Base-by-base conservation (phyloP, 2,113 vertebrate genomes). In the Nestor notabilis region DNA sequence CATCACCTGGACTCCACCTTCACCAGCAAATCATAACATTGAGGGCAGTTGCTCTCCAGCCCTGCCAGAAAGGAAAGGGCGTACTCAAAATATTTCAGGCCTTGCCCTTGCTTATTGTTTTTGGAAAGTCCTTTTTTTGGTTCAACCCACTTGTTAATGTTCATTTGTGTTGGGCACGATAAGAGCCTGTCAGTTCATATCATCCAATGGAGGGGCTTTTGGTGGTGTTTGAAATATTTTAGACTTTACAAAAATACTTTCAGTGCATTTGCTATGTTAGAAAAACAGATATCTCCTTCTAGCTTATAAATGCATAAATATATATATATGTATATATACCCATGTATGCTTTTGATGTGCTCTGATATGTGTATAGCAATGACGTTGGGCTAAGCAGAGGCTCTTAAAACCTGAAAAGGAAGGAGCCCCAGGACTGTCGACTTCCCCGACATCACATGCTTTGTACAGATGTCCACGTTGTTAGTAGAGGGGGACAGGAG, bases 41-140 rank as follows among this genome's bases (percentile, higher is more conserved):
- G 80, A 89, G 86, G 60, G 87, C 94, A 92, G 91, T 29, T 8
- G 2, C 83, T 63, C 58, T 28, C 75, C 46, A 16, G 41, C 31
- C 76, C 49, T 90, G 90, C 95, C 92, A 92, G 76, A 94, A 92
- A 96, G 97, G 92, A 97, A 96, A 97, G 96, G 97, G 94, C 83
- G 94, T 92, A 53, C 72, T 89, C 95, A 58, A 74, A 95, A 70
- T 88, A 90, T 41, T 83, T 80, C 85, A 96, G 82, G 68, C 87
- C 81, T 92, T 95, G 90, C 49, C 82, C 79, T 94, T 68, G 69
- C 60, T 90, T 92, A 87, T 95, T 93, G 77, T 94, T 95, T 96
- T 89, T 95, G 92, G 94, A 93, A 75, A 86, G 64, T 5, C 5
- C 6, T 60, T 19, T 14, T 50, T 61, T 41, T 44, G 6, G 13